Percentiles rank a stretch among this genome's conserved stretches.
phyloP scores from a whole-genome alignment of 2,888 invertebrate genomes.

The Ophion obscuratus region DNA sequence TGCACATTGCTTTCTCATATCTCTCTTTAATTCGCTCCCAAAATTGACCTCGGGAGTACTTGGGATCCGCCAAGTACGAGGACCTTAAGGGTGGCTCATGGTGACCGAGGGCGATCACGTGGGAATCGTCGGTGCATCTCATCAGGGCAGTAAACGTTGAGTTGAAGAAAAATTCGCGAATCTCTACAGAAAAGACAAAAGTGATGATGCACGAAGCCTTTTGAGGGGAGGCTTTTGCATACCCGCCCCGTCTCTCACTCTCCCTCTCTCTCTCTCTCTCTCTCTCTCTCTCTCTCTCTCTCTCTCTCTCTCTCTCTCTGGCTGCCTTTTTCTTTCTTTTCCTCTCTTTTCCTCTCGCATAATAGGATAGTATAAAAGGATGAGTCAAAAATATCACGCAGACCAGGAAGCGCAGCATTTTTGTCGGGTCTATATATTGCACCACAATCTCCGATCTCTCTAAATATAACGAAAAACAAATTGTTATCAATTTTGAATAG shows the following conservation, averaged over 20 bases:
- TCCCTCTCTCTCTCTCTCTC: neutral
- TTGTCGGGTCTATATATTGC: too few relatives aligned
- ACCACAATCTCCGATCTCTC: neutral
- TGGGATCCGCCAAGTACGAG: too few relatives aligned
- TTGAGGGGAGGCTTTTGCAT: slow-evolving; percentile 35
- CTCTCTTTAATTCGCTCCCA: too few relatives aligned
- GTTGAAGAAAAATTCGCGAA: neutral
- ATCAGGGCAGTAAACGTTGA: too few relatives aligned
- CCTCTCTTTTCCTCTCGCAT: neutral
- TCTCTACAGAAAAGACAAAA: neutral
- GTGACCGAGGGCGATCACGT: neutral
- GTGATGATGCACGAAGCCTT: slow-evolving; percentile 37
- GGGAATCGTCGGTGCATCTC: neutral
- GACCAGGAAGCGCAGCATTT: neutral
- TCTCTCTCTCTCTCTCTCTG: neutral
- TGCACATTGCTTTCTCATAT: too few relatives aligned
- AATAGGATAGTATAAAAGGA: slow-evolving; percentile 37
- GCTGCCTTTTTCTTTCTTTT: neutral
- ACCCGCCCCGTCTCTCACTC: neutral
- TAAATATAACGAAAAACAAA: neutral
- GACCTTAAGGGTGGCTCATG: neutral
- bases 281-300: neutral
- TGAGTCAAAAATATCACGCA: slow-evolving; percentile 8
- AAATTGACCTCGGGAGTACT: too few relatives aligned
- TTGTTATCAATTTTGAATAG: neutral